phyloP scores from a whole-genome alignment of 1,140 invertebrate species.

The Polypedilum vanderplanki region DNA sequence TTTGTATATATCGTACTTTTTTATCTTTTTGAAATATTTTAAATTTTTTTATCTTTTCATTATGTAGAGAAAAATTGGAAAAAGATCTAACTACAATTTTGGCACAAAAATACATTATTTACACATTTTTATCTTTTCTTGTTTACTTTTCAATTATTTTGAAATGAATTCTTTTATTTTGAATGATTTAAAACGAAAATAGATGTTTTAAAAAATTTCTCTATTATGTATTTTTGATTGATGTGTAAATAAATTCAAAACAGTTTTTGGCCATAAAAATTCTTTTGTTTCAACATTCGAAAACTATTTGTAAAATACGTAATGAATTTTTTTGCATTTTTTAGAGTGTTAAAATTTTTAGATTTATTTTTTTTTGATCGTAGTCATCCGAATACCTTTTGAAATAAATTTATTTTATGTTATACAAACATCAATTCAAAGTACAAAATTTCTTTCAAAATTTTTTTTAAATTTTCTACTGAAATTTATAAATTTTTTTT shows the following conservation, averaged over 20 bases:
- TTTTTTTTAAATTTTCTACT: neutral
- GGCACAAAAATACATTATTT: conserved; percentile 28
- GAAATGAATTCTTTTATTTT: too few relatives aligned
- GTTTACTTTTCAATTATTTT: too few relatives aligned
- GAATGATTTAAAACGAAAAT: too few relatives aligned
- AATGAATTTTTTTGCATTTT: neutral
- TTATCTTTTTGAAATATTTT: neutral
- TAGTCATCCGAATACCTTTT: neutral
- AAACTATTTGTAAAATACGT: too few relatives aligned
- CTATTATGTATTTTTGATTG: neutral
- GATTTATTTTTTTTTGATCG: neutral
- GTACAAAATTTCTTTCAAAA: neutral
- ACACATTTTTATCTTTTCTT: neutral
- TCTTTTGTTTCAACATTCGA: neutral
- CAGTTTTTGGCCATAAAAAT: neutral
- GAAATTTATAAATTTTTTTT: too few relatives aligned
- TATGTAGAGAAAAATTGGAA: neutral
- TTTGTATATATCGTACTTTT: neutral
- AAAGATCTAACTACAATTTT: conserved; percentile 28
- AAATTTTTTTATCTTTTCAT: neutral
- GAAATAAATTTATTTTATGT: neutral
- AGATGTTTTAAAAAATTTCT: too few relatives aligned
- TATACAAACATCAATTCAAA: neutral
- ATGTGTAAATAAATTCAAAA: neutral
- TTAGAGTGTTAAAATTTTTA: neutral